Evolutionary conservation across 2,113 vertebrate species (phyloP).

Genomic region (Hemicordylus capensis): DNA sequence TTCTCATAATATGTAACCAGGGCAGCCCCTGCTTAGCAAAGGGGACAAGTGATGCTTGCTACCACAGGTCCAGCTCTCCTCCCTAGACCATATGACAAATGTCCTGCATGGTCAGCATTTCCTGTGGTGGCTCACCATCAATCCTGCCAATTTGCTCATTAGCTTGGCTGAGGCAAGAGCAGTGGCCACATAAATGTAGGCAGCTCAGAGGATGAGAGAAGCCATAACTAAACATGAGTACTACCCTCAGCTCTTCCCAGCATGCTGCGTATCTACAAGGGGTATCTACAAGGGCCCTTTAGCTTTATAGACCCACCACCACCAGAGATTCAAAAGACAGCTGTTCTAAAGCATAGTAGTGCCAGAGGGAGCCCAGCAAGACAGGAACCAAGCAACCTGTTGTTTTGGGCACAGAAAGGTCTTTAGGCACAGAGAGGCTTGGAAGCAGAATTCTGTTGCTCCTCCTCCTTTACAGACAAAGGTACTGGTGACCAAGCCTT

Average conservation of each 20-base stretch:
- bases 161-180: not conserved
- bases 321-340: not conserved
- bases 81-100: not conserved
- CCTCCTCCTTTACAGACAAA: not conserved
- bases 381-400: not conserved
- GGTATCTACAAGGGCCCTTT: not conserved
- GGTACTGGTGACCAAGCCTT: too few relatives aligned
- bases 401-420: too few relatives aligned
- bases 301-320: not conserved
- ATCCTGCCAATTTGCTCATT: not conserved
- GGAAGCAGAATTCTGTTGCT: not conserved
- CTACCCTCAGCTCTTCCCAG: not conserved
- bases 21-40: too few relatives aligned
- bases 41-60: too few relatives aligned
- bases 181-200: not conserved
- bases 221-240: not conserved
- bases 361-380: not conserved
- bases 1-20: too few relatives aligned
- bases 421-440: not conserved
- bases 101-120: not conserved
- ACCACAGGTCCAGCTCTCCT: too few relatives aligned
- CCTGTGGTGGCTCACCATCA: not conserved
- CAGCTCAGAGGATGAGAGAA: not conserved
- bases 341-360: not conserved
- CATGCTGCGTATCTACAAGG: not conserved